These are phyloP conservation scores for Troides oblongomaculatus DNA, from an alignment of 2,888 invertebrate species.

Conservation along the genomic window DNA sequence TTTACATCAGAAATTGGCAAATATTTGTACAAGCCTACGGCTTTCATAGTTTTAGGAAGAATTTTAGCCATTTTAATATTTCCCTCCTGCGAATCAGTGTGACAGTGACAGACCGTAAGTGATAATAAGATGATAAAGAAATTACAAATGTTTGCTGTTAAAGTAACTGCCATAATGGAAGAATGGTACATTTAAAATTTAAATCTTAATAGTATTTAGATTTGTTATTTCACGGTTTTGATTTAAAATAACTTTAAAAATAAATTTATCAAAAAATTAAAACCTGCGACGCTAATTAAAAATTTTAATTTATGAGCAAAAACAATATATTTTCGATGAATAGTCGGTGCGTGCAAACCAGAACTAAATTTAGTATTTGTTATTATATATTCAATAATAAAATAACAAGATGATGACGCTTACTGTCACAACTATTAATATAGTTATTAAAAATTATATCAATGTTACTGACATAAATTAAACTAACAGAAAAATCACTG, in stretches of 20 bases:
- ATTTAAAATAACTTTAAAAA: not conserved
- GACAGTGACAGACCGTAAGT: constrained; percentile 3
- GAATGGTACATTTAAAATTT: not conserved
- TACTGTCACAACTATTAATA: not conserved
- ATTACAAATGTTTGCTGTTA: not conserved
- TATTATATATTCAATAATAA: not conserved
- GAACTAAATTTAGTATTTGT: not conserved
- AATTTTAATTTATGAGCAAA: too few relatives aligned
- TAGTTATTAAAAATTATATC: not conserved
- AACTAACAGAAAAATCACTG: not conserved
- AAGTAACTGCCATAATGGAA: not conserved
- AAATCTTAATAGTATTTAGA: not conserved
- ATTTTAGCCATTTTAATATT: constrained; percentile 35
- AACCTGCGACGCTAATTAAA: too few relatives aligned
- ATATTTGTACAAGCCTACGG: constrained; percentile 68
- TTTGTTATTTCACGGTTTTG: not conserved
- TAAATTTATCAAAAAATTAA: not conserved
- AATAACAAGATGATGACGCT: not conserved
- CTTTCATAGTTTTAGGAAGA: constrained; percentile 65
- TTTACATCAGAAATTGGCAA: constrained; percentile 59
- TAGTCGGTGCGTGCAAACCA: not conserved
- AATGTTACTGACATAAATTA: not conserved
- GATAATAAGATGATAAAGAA: constrained; percentile 4
- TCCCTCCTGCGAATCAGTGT: not conserved
- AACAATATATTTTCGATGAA: too few relatives aligned